Conservation (phyloP, 2,888 invertebrate genomes). For the Platerodrilus igneus region DNA sequence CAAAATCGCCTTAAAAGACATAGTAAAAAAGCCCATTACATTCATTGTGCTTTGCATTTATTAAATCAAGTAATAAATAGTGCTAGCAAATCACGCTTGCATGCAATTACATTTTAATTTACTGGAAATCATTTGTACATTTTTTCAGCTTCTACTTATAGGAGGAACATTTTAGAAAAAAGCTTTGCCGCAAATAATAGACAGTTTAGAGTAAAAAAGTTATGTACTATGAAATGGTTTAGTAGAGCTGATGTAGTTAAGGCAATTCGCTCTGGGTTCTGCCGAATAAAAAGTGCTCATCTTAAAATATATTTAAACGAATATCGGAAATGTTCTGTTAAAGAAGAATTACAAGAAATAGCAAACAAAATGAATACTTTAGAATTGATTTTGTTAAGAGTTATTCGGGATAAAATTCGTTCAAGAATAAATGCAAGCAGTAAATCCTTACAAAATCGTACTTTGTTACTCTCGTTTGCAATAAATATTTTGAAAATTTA, state of each 20-base stretch:
- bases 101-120: constrained; percentile 26
- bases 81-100: no score
- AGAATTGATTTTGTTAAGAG: not conserved
- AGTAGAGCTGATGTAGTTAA: constrained; percentile 19
- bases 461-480: not conserved
- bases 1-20: no score
- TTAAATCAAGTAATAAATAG: no score
- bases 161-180: constrained; percentile 25
- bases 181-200: constrained; percentile 2
- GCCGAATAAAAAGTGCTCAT: not conserved
- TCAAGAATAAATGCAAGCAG: not conserved
- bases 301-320: not conserved
- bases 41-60: no score
- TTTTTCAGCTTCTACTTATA: constrained; percentile 28
- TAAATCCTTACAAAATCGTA: not conserved
- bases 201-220: constrained; percentile 9
- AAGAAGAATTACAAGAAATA: not conserved
- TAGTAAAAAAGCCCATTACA: no score
- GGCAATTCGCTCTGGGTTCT: constrained; percentile 10
- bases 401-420: not conserved
- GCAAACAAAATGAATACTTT: not conserved
- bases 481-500: not conserved
- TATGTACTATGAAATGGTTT: constrained; percentile 17
- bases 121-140: constrained; percentile 28
- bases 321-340: not conserved